Base-by-base conservation (phyloP, 2,888 invertebrate species). In the Abrostola tripartita region DNA sequence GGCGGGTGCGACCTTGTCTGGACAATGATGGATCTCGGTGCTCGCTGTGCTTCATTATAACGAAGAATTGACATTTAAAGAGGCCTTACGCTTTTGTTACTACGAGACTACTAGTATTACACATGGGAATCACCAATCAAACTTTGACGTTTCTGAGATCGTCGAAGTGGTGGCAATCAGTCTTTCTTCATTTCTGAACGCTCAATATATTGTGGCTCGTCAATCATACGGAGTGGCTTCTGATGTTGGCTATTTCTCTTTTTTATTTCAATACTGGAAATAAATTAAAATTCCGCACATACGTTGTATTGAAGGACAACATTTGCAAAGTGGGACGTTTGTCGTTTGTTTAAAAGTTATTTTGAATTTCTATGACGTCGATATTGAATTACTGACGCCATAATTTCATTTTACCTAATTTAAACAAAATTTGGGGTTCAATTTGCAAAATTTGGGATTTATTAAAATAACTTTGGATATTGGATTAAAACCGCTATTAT, bases 71-170 rank as follows among this genome's bases (percentile, higher is more conserved):
- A 76, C 79, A 80, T 81, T 85, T 79, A 81, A 86, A 84, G 85
- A 88, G 81, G 84, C 83, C 81, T 82, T 72, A 78, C 71, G 75
- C 81, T 72, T 71, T 83, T 85, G 85, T 89, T 86, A 84, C 80
- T 80, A 81, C 79, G 71, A 82, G 83, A 89, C 94, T 94, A 92
- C 94, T 86, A 87, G 94, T 93, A 91, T 94, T 94, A 94, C 94
- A 94, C 94, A 92, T 92, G 94, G 94, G 94, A 92, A 90, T 89
- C 85, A 94, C 93, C 93, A 92, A 94, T 94, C 94, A 94, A 89
- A 89, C 52, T 79, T 86, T 92, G 93, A 93, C 93, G 89, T 91
- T 88, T 92, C 88, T 86, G 90, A 92, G 89, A 89, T 87, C 85
- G 83, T 80, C 82, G 81, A 84, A 85, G 86, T 82, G 82, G 82